phyloP scores from a whole-genome alignment of 2,888 invertebrate species.

The Timandra comae region DNA sequence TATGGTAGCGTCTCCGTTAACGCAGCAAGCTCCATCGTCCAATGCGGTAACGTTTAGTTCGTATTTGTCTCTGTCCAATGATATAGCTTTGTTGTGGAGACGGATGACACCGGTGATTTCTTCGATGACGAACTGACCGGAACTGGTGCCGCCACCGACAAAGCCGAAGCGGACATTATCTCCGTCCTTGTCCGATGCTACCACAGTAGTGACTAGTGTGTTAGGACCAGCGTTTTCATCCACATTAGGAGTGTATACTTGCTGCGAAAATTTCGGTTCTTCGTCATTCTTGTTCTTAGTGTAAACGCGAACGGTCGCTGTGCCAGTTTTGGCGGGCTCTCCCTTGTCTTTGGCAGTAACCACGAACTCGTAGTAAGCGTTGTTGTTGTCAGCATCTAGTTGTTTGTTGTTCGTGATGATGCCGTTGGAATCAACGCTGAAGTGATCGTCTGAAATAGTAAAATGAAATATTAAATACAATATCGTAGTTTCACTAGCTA shows the following conservation, averaged over 20 bases:
- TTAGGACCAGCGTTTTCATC: constrained; percentile 97
- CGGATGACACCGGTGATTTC: constrained; percentile 96
- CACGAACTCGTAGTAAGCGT: constrained; percentile 95
- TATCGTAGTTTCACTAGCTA: no score
- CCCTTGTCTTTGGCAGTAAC: constrained; percentile 97
- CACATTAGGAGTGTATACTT: constrained; percentile 97
- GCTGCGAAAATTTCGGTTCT: constrained; percentile 96
- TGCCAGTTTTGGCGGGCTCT: constrained; percentile 93
- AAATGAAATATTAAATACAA: constrained; percentile 2
- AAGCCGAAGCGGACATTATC: constrained; percentile 96
- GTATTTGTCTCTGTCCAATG: constrained; percentile 94
- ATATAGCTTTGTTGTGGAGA: constrained; percentile 89
- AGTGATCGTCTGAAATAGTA: constrained; percentile 88
- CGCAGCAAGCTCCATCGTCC: constrained; percentile 98
- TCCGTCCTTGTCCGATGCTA: constrained; percentile 97
- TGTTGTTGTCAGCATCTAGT: constrained; percentile 96
- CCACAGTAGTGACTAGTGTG: constrained; percentile 96
- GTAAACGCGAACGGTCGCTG: constrained; percentile 95
- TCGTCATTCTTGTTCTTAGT: constrained; percentile 99
- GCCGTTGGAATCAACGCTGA: constrained; percentile 94
- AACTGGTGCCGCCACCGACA: constrained; percentile 92
- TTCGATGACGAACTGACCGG: constrained; percentile 96
- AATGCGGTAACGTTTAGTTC: constrained; percentile 97
- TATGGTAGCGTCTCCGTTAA: constrained; percentile 89
- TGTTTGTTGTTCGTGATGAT: constrained; percentile 95